Conservation (phyloP, 64 coral and sea anemone species). For the Montipora efflorescens region DNA sequence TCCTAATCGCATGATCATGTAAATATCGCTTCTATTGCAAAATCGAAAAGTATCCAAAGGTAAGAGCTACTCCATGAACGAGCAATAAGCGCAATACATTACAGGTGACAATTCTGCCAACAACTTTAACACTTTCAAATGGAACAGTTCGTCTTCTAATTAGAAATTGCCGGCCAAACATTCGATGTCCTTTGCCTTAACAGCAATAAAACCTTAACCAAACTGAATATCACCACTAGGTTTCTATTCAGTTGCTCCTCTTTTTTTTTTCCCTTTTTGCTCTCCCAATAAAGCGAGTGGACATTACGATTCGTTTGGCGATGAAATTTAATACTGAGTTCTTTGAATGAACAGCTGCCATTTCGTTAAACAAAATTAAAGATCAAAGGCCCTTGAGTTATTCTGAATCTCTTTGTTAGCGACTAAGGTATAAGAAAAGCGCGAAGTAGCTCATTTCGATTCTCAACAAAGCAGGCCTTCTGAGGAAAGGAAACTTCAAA, state of each 20-base stretch:
- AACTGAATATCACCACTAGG: neutral
- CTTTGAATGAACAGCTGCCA: neutral
- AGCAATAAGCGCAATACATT: slow-evolving; percentile 2
- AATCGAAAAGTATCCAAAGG: neutral
- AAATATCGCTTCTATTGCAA: neutral
- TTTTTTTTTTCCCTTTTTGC: neutral
- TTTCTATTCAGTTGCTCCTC: neutral
- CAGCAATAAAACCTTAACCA: neutral
- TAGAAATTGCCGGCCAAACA: neutral
- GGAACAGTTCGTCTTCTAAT: neutral
- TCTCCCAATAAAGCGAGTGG: neutral
- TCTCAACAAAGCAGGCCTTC: neutral
- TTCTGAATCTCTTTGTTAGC: neutral
- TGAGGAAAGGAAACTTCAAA: neutral
- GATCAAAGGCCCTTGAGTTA: slow-evolving; percentile 5
- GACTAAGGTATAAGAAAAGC: neutral
- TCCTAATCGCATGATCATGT: neutral
- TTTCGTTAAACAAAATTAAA: neutral
- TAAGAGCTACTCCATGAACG: neutral
- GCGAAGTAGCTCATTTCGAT: neutral
- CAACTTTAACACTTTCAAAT: neutral
- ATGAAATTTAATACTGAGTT: neutral
- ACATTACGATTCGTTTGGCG: neutral
- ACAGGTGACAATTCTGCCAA: neutral
- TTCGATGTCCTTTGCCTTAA: neutral